Evolutionary conservation across 2,888 invertebrate species (phyloP).

Genomic region (Eilema caniola): DNA sequence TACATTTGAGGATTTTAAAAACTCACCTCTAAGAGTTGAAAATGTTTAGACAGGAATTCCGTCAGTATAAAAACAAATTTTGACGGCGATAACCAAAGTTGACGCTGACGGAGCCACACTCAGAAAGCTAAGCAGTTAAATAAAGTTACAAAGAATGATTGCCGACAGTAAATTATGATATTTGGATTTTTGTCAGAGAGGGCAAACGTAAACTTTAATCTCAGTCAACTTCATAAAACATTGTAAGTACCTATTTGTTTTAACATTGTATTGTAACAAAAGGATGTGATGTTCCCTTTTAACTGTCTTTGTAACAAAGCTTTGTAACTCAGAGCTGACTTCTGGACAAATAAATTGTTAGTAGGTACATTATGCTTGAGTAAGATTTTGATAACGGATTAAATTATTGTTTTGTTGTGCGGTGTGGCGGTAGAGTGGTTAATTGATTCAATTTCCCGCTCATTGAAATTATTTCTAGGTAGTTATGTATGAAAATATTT

Average conservation of each 20-base stretch:
- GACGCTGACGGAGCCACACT: no score
- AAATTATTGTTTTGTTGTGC: background rate
- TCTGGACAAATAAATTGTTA: conserved; percentile 1
- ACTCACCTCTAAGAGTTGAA: no score
- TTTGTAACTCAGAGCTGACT: background rate
- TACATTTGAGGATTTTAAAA: no score
- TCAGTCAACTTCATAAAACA: background rate
- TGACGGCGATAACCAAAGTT: no score
- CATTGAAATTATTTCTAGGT: no score
- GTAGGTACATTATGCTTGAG: background rate
- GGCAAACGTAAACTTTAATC: background rate
- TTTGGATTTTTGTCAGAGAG: background rate
- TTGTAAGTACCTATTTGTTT: background rate
- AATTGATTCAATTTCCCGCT: background rate
- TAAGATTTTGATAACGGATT: background rate
- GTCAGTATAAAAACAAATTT: no score
- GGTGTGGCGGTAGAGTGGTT: background rate
- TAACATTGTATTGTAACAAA: background rate
- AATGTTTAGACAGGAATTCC: no score
- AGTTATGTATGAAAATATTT: no score
- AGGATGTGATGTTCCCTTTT: conserved; percentile 1
- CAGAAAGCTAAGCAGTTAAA: no score
- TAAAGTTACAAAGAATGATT: background rate
- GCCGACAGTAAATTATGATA: background rate
- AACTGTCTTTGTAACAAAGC: background rate